Conservation (phyloP, 2,888 invertebrate genomes). For the Zygaena filipendulae region DNA sequence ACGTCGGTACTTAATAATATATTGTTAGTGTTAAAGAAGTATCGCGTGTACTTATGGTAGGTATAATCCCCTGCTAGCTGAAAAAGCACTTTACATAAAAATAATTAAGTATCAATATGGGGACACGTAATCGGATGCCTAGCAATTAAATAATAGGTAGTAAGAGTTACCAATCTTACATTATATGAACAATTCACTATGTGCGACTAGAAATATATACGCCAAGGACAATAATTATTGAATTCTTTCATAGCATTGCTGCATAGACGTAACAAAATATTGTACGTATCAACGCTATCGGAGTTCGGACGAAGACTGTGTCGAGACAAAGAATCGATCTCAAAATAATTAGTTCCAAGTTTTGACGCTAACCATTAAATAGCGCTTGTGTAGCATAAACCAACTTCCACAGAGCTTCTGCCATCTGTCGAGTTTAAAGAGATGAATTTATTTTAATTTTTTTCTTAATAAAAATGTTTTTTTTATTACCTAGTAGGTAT, state of each 20-base stretch:
- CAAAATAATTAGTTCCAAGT: conserved; percentile 41
- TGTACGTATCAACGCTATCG: conserved; percentile 61
- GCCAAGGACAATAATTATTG: conserved; percentile 59
- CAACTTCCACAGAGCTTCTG: too few relatives aligned
- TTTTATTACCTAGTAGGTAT: too few relatives aligned
- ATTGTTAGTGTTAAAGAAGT: too few relatives aligned
- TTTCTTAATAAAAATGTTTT: too few relatives aligned
- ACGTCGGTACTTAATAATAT: too few relatives aligned
- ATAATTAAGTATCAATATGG: conserved; percentile 19
- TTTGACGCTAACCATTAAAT: conserved; percentile 25
- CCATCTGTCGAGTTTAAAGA: too few relatives aligned
- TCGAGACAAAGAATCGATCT: conserved; percentile 33
- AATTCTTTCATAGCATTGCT: conserved; percentile 67
- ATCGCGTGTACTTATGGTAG: too few relatives aligned
- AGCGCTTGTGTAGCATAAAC: conserved; percentile 32
- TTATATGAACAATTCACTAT: conserved; percentile 68
- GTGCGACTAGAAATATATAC: conserved; percentile 67
- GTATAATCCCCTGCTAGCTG: too few relatives aligned
- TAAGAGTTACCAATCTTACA: conserved; percentile 70
- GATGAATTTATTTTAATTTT: too few relatives aligned
- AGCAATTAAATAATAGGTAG: conserved; percentile 60
- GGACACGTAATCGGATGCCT: conserved; percentile 60
- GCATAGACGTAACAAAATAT: conserved; percentile 60
- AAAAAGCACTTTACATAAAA: conserved; percentile 51
- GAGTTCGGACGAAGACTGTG: conserved; percentile 56